phyloP scores from a whole-genome alignment of 2,797 vertebrate species.

The Protosalanx chinensis region DNA sequence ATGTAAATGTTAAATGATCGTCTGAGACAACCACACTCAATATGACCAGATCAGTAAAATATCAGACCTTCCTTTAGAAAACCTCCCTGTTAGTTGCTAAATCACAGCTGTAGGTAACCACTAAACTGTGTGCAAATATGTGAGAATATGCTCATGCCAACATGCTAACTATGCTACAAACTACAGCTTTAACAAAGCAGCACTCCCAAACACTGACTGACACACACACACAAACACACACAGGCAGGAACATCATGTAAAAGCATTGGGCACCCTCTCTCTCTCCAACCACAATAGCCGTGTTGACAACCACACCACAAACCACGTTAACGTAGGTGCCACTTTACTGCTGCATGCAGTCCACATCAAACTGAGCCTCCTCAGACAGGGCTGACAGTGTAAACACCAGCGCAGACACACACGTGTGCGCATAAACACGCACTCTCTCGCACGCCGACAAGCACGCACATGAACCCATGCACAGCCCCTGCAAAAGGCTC shows the following conservation, averaged over 20 bases:
- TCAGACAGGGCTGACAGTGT: slow-evolving; percentile 15
- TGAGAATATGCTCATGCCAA: neutral
- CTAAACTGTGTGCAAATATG: no score
- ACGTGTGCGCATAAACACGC: neutral
- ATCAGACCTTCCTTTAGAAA: neutral
- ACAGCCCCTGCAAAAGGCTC: neutral
- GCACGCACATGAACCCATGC: neutral
- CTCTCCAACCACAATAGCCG: slow-evolving; percentile 54
- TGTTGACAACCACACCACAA: slow-evolving; percentile 63
- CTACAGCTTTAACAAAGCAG: neutral
- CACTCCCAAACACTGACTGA: no score
- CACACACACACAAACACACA: neutral
- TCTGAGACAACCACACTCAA: neutral
- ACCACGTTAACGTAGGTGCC: slow-evolving; percentile 50
- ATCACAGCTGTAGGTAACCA: no score
- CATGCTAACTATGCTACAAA: neutral
- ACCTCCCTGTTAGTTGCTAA: no score
- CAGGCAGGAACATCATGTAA: slow-evolving; percentile 12
- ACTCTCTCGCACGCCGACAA: neutral
- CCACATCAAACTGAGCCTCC: slow-evolving; percentile 5
- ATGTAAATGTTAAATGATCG: neutral
- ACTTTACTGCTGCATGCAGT: slow-evolving; percentile 24
- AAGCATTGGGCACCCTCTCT: slow-evolving; percentile 32
- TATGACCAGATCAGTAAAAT: neutral
- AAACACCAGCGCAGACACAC: slow-evolving; percentile 13